Percentiles rank a stretch among this genome's conserved stretches.
Evolutionary conservation across 2,113 vertebrate genomes (phyloP).

Genomic region (Nothoprocta perdicaria): DNA sequence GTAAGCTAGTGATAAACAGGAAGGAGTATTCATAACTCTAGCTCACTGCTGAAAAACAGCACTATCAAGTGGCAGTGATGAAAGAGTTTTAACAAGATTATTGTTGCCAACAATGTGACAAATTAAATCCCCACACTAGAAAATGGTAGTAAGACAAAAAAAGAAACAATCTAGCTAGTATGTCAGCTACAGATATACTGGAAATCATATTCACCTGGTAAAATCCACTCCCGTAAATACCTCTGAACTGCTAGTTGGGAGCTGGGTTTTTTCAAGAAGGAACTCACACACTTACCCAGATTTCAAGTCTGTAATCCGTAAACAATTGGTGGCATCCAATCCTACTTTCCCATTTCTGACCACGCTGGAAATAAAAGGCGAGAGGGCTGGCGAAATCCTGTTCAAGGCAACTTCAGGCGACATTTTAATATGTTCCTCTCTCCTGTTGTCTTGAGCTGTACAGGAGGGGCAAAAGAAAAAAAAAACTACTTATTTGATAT

Average conservation of each 20-base stretch:
- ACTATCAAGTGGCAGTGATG: neutral
- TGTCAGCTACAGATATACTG: neutral
- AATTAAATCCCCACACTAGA: slow-evolving; percentile 1
- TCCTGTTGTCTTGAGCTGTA: slow-evolving; percentile 53
- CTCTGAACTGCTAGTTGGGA: neutral
- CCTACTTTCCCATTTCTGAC: slow-evolving; percentile 95
- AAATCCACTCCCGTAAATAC: neutral
- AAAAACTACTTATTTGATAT: neutral
- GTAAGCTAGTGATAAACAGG: neutral
- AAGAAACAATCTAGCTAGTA: neutral
- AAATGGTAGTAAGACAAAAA: slow-evolving; percentile 3
- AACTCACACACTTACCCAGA: slow-evolving; percentile 85
- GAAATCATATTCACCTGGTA: neutral
- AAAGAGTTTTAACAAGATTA: slow-evolving; percentile 27
- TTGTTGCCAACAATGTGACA: slow-evolving; percentile 43
- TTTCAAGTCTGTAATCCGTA: slow-evolving; percentile 97
- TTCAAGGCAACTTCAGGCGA: slow-evolving; percentile 95
- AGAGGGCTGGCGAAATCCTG: slow-evolving; percentile 91
- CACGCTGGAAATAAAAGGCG: slow-evolving; percentile 91
- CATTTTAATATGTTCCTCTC: slow-evolving; percentile 80
- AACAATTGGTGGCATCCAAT: slow-evolving; percentile 93
- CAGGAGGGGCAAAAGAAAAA: neutral
- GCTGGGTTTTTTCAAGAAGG: neutral
- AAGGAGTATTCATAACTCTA: neutral
- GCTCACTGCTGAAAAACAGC: neutral